These are phyloP conservation scores for Pyrgus malvae DNA, from an alignment of 2,888 invertebrate genomes.

Conservation along the genomic window DNA sequence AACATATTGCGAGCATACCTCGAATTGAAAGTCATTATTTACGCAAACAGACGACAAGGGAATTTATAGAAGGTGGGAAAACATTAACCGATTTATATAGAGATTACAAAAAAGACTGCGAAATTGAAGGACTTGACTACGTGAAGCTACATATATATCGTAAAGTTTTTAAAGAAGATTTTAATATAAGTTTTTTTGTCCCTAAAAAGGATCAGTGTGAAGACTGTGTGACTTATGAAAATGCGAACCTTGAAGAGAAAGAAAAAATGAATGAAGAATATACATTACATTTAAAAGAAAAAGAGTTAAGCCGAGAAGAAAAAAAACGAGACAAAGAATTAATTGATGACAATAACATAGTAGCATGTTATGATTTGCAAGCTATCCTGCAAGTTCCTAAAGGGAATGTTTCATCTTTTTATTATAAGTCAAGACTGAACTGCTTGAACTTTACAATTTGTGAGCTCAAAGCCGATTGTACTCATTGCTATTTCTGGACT, in stretches of 20 bases:
- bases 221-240: neutral
- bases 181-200: neutral
- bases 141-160: neutral
- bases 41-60: too few relatives aligned
- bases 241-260: neutral
- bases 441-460: neutral
- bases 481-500: neutral
- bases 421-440: neutral
- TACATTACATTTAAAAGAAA: neutral
- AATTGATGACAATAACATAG: neutral
- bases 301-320: neutral
- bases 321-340: neutral
- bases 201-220: neutral
- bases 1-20: too few relatives aligned
- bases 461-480: neutral
- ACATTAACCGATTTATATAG: neutral
- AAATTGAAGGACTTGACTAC: neutral
- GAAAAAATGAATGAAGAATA: neutral
- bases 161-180: neutral
- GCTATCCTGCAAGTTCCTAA: neutral
- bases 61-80: too few relatives aligned
- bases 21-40: too few relatives aligned
- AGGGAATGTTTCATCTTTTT: neutral
- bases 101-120: neutral
- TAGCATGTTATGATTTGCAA: neutral